Evolutionary conservation across 2,113 vertebrate genomes (phyloP).

Genomic region (Arenaria interpres): DNA sequence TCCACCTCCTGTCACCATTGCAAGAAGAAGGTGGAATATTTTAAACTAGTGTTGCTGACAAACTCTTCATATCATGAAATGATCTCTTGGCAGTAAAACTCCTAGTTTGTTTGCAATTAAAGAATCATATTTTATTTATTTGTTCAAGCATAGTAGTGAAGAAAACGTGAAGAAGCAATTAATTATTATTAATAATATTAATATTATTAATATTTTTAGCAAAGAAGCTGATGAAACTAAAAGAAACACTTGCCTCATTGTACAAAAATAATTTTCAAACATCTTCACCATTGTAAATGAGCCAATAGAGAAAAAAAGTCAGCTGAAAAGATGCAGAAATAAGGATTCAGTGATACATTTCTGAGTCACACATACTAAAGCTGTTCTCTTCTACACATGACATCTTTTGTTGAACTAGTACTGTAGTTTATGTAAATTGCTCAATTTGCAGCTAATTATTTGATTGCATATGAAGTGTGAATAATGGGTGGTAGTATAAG

Average conservation of each 20-base stretch:
- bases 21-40: background rate
- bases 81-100: background rate
- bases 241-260: background rate
- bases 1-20: background rate
- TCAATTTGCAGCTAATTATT: constrained; percentile 48
- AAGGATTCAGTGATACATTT: background rate
- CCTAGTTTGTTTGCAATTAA: background rate
- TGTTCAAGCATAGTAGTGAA: background rate
- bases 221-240: background rate
- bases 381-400: background rate
- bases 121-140: background rate
- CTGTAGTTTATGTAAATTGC: constrained; percentile 8
- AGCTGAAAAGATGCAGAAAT: background rate
- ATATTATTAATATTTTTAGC: no score
- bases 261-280: background rate
- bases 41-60: background rate
- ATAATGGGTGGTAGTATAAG: background rate
- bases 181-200: background rate
- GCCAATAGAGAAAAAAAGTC: background rate
- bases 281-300: background rate
- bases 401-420: background rate
- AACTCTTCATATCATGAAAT: background rate
- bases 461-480: background rate
- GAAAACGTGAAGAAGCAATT: background rate
- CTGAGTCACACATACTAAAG: background rate